A percentile compares a stretch with the other conserved stretches of the same genome.
These are phyloP conservation scores for Palythoa grandis DNA, from an alignment of 92 coral and sea anemone genomes.

Conservation along the genomic window DNA sequence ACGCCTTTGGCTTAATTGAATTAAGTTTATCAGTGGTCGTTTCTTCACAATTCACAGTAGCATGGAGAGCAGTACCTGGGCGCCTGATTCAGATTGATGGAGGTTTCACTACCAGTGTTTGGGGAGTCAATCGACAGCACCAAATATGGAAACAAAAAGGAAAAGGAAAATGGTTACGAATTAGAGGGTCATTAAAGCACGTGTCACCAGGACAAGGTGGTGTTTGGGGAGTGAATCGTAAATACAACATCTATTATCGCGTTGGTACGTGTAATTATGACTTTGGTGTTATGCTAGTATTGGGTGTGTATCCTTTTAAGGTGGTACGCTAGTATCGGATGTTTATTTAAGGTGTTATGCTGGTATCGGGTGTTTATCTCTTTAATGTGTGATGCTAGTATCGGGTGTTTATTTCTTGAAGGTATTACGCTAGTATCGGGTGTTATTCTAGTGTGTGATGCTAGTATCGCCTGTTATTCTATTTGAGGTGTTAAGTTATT, in stretches of 20 bases:
- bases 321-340: not conserved
- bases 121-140: constrained; percentile 46
- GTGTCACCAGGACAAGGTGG: constrained; percentile 51
- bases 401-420: too few species aligned
- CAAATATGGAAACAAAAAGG: constrained; percentile 28
- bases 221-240: constrained; percentile 52
- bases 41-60: not conserved
- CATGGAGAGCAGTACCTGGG: constrained; percentile 23
- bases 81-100: constrained; percentile 45
- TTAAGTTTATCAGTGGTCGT: not conserved
- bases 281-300: not conserved
- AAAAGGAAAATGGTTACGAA: constrained; percentile 3
- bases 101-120: constrained; percentile 32
- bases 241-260: constrained; percentile 25
- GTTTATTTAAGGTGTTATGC: too few species aligned
- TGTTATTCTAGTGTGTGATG: too few species aligned
- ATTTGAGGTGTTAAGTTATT: too few species aligned
- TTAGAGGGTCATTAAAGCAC: constrained; percentile 36
- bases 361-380: too few species aligned
- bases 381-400: too few species aligned
- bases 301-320: not conserved
- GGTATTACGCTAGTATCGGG: too few species aligned
- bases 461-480: too few species aligned
- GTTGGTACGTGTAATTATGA: not conserved
- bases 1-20: too few species aligned